Percentiles rank a stretch among this genome's conserved stretches.
phyloP scores from a whole-genome alignment of 2,113 vertebrate species.

The Dendropsophus ebraccatus region DNA sequence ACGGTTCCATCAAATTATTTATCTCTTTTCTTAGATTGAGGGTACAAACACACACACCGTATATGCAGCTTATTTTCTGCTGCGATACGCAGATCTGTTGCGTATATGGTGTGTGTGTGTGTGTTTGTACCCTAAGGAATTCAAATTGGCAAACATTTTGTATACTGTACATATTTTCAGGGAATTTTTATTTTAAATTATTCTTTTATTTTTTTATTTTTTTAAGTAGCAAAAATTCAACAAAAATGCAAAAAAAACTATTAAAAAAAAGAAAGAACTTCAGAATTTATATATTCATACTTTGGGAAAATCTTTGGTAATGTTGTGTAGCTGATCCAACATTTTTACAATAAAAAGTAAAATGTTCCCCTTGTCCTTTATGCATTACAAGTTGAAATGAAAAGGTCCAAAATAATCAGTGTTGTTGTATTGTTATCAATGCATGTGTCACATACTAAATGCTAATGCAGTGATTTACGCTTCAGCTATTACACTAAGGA shows the following conservation, averaged over 20 bases:
- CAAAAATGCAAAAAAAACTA: neutral
- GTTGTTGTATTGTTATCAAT: slow-evolving; percentile 16
- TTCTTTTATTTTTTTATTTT: neutral
- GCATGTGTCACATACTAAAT: neutral
- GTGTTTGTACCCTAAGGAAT: no score
- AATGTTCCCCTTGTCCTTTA: neutral
- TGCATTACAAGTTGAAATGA: neutral
- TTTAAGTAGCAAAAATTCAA: neutral
- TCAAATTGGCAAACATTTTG: slow-evolving; percentile 12
- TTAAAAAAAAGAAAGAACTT: no score
- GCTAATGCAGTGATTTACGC: slow-evolving; percentile 23
- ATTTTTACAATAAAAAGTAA: slow-evolving; percentile 13
- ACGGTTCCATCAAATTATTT: neutral
- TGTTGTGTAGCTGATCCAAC: neutral
- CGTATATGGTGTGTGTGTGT: no score
- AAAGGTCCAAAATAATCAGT: neutral
- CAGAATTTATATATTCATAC: neutral
- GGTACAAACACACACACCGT: no score
- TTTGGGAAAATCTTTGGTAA: neutral
- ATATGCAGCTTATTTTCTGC: no score
- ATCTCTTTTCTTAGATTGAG: slow-evolving; percentile 2
- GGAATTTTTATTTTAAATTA: slow-evolving; percentile 16
- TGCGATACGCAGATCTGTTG: no score
- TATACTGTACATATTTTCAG: slow-evolving; percentile 18
- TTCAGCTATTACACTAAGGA: slow-evolving; percentile 19